Base-by-base conservation (phyloP, 2,113 vertebrate genomes). In the Phyllostomus hastatus region DNA sequence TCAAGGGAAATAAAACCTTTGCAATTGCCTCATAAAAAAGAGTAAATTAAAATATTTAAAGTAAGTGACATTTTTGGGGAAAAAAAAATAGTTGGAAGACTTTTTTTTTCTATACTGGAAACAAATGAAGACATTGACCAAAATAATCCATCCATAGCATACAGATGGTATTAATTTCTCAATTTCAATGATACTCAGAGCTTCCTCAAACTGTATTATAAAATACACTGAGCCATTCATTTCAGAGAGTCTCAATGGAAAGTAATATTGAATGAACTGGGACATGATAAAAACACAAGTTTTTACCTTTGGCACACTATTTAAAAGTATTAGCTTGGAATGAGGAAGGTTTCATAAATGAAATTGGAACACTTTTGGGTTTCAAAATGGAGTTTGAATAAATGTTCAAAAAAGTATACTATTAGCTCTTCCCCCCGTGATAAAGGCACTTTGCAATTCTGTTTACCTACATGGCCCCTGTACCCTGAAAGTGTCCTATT, bases 331-430 rank as follows among this genome's bases (percentile, higher is more conserved):
- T 67, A 64, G 17, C 48, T 87, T 88, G 81, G 78, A 90, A 95
- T 90, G 50, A 96, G 88, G 88, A 96, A 97, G 28, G 16, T 85
- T 95, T 96, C 66, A 46, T 66, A 72, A 85, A 96, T 59, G 76
- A 96, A 92, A 82, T 61, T 59, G 24, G 11, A 38, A 84, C 33
- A 85, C 2, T 90, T 64, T 86, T 97, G n/a, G 91, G 78, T 88
- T 96, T 97, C 94, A 90, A 82, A 94, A n/a, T 38, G 26, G 48
- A 87, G 24, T 96, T 76, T 61, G 57, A 95, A 75, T 2, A 52
- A 57, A 38, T 73, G 10, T 67, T 93, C 48, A 70, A 85, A 83
- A 72, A 46, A 92, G 79, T 20, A 7, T 72, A 76, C 54, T 88
- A 20, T 73, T 92, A 94, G 24, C 8, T 50, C 17, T 90, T 88